Evolutionary conservation across 2,113 vertebrate genomes (phyloP), one percentile per base, ranked within the genome.

Genomic region (Boulengerochromis microlepis): DNA sequence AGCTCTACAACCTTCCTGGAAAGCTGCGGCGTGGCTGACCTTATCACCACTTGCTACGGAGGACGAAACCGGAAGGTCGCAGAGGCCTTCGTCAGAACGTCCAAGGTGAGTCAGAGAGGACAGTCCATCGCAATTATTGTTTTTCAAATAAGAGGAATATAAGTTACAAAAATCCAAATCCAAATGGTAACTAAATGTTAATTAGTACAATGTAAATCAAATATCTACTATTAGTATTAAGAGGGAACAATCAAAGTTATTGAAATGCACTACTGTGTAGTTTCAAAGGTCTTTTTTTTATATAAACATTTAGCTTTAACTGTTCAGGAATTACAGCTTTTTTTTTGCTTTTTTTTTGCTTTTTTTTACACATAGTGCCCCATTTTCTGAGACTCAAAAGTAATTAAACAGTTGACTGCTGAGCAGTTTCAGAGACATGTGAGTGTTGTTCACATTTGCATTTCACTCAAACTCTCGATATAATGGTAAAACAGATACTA

Each of bases 21-120:
- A 61, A 98, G 97, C 95, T 98, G 97, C 2, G 98, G 98, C 0
- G 96, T 98, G 1, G 97, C 98, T 5, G 97, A 98, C 85, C 96
- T 98, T 18, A 96, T 98, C 95, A 98, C 98, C 50, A 98, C 97
- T 89, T 98, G 97, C 95, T 98, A 98, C 0, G 97, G 97, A 0
- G 97, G 97, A 24, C 96, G 97, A 12, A 97, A 97, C 96, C 97
- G 97, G 7, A 97, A 93, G 87, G 97, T 98, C 5, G 97, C 97
- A 0, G 98, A 98, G 91, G 97, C 97, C 52, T 98, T 98, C 47
- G 97, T 92, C 61, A 95, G 22, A 50, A 95, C 97, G 0, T 95
- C 96, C 88, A 98, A 98, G 94, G 97, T 98, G 90, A 94, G 52
- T 52, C 26, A 9, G 26, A 78, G 26, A 33, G 71, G 18, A 78